Evolutionary conservation across 2,888 invertebrate species (phyloP).

Genomic region (Chydorus sphaericus): DNA sequence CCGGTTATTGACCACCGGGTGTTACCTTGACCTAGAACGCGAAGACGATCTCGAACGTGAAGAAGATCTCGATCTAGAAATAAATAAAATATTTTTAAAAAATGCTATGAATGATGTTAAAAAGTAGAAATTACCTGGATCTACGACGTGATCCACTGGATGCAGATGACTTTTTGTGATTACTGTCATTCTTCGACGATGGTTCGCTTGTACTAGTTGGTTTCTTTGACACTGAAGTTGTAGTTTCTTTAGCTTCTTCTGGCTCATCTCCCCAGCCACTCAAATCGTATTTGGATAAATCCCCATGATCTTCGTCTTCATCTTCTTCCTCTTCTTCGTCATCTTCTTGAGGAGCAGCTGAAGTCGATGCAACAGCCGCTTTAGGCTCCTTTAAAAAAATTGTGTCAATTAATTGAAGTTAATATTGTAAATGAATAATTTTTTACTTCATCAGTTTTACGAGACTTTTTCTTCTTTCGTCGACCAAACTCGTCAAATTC

Average conservation of each 20-base stretch:
- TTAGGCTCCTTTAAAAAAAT: no score
- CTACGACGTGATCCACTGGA: background rate
- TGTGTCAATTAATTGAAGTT: no score
- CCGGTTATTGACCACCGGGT: conserved; percentile 2
- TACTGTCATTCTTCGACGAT: background rate
- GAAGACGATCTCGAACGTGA: conserved; percentile 7
- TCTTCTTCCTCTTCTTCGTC: conserved; percentile 21
- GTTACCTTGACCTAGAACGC: conserved; percentile 17
- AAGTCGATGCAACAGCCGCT: no score
- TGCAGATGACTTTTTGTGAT: no score
- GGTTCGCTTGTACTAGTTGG: background rate
- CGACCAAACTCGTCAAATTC: conserved; percentile 78
- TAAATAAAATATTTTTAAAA: background rate
- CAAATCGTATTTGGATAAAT: conserved; percentile 62
- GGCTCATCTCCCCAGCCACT: conserved; percentile 46
- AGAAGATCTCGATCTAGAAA: background rate
- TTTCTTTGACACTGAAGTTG: no score
- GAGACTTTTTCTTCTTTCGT: conserved; percentile 36
- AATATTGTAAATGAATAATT: no score
- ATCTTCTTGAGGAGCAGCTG: conserved; percentile 15
- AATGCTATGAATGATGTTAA: background rate
- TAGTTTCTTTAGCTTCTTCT: conserved; percentile 21
- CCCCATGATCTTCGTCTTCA: conserved; percentile 37
- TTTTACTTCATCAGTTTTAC: conserved; percentile 20
- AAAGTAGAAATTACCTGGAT: background rate